Evolutionary conservation across 1,140 invertebrate species (phyloP), one percentile per base, ranked within the genome.

Genomic region (Neodiprion virginianus): DNA sequence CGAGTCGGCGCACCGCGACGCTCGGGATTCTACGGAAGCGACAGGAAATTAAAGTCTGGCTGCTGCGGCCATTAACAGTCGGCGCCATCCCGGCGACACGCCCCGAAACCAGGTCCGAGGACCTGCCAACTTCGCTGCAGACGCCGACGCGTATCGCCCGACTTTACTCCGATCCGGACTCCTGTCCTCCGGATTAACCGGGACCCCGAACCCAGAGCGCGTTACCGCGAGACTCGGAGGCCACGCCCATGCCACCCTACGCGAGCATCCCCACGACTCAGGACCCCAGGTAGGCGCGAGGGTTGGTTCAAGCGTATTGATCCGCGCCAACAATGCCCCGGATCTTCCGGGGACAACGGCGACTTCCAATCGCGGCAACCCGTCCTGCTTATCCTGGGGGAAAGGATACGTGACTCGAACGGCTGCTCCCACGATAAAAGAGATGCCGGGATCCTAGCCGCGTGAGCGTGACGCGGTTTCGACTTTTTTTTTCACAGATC

Each of bases 1-100:
- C 53, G 71, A 65, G 67, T 21, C 67, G 72, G 73, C 76, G 53
- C n/a, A 8, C 76, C n/a, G 69, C 50, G 78, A 81, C 76, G 72
- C 73, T 80, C 76, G 80, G 79, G 83, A 87, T 87, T 86, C 86
- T 87, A 86, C 87, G 87, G 87, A 87, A 87, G 87, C 86, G 85
- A 85, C 86, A 88, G 87, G 87, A 88, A 88, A 88, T 88, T 88
- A 88, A 88, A 88, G 87, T 88, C 87, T 88, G 87, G 87, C 85
- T 84, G 86, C 80, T 21, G 68, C 86, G 82, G 86, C 87, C 87
- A 88, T 88, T 88, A 88, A 84, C 84, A 88, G 86, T 84, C 87
- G 87, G 87, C 87, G 87, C 87, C 87, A 89, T 88, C 85, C 85
- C 88, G 88, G 86, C 88, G 88, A 89, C 87, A 88, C 87, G 87